Evolutionary conservation across 2,888 invertebrate genomes (phyloP).

Genomic region (Melinopterus prodromus): DNA sequence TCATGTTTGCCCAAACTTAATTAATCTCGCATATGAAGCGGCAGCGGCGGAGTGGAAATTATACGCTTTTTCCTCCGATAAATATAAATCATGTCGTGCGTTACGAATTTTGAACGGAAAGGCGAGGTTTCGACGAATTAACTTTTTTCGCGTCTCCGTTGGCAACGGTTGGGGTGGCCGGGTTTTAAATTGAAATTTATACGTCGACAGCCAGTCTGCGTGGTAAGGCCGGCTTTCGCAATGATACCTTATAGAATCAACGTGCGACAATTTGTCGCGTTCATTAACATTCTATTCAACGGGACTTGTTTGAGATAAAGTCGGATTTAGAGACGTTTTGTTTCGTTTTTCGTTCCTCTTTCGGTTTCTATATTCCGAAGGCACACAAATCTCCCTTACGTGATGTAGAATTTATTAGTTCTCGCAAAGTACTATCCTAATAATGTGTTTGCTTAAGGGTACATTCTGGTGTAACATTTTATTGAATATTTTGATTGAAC

Average conservation of each 20-base stretch:
- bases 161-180: constrained; percentile 6
- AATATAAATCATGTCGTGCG: not conserved
- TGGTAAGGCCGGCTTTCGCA: not conserved
- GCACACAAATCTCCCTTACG: too few relatives aligned
- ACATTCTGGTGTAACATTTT: too few relatives aligned
- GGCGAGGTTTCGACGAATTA: constrained; percentile 11
- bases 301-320: not conserved
- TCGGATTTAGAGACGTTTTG: constrained; percentile 9
- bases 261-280: constrained; percentile 15
- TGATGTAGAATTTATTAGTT: too few relatives aligned
- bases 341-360: not conserved
- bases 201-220: not conserved
- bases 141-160: not conserved
- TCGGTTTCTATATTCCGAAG: not conserved
- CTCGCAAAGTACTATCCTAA: too few relatives aligned
- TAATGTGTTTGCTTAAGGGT: too few relatives aligned
- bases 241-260: not conserved
- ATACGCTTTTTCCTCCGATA: too few relatives aligned
- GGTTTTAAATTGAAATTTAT: constrained; percentile 25
- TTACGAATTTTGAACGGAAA: constrained; percentile 8
- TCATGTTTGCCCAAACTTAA: too few relatives aligned
- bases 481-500: too few relatives aligned
- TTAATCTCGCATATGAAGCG: too few relatives aligned
- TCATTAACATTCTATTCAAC: constrained; percentile 21
- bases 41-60: too few relatives aligned